Conservation (phyloP, 64 coral and sea anemone species). For the Cladopsammia gracilis region DNA sequence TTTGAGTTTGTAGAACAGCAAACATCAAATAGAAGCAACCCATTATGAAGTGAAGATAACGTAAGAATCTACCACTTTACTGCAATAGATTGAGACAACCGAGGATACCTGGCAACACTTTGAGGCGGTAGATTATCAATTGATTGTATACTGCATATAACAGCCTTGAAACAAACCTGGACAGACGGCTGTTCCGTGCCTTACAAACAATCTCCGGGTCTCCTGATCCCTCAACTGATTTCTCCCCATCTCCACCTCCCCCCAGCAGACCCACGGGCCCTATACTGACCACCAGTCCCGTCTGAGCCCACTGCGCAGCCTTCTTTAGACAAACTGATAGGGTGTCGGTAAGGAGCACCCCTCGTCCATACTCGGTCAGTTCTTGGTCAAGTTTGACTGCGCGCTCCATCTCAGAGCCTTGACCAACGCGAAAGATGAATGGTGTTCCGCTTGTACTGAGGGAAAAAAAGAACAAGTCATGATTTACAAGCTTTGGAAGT, state of each 20-base stretch:
- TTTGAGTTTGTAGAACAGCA: too few relatives aligned
- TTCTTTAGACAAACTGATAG: conserved; percentile 64
- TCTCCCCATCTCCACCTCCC: not conserved
- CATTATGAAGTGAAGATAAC: too few relatives aligned
- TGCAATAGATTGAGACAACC: too few relatives aligned
- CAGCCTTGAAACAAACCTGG: conserved; percentile 19
- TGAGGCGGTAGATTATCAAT: too few relatives aligned
- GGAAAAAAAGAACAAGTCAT: not conserved
- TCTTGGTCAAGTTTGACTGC: conserved; percentile 93
- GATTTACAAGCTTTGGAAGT: not conserved
- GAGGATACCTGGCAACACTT: too few relatives aligned
- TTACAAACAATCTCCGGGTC: conserved; percentile 46
- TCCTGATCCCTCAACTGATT: conserved; percentile 23
- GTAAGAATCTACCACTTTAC: too few relatives aligned
- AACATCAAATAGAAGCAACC: too few relatives aligned
- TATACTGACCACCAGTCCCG: conserved; percentile 88
- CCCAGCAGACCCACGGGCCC: conserved; percentile 39
- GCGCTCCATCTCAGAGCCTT: conserved; percentile 89
- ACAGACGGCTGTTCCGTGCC: conserved; percentile 30
- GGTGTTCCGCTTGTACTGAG: conserved; percentile 13
- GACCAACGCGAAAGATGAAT: conserved; percentile 86
- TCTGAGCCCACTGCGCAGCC: conserved; percentile 77
- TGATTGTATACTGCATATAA: too few relatives aligned
- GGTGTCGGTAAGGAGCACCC: conserved; percentile 81
- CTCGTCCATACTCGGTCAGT: conserved; percentile 77